A percentile compares a stretch with the other conserved stretches of the same genome.
Conservation (phyloP, 2,797 vertebrate genomes). For the Morelia viridis region DNA sequence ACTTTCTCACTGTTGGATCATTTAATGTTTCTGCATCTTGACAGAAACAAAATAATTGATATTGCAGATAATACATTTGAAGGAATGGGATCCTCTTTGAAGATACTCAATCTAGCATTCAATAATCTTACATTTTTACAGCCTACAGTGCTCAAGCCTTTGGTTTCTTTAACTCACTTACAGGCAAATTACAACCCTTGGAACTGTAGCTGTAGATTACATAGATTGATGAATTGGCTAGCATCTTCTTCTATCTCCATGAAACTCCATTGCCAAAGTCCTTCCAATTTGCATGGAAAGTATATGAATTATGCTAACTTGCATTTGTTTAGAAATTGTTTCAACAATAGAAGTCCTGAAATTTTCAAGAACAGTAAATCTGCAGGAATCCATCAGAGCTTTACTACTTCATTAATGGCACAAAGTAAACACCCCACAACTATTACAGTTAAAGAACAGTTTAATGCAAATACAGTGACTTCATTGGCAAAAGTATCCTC, state of each 20-base stretch:
- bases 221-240: constrained; percentile 70
- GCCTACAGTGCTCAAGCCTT: constrained; percentile 71
- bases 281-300: constrained; percentile 65
- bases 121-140: constrained; percentile 78
- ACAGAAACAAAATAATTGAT: constrained; percentile 70
- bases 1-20: constrained; percentile 68
- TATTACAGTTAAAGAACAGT: neutral
- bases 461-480: constrained; percentile 37
- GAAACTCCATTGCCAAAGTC: constrained; percentile 71
- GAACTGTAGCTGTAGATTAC: constrained; percentile 75
- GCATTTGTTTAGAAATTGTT: constrained; percentile 65
- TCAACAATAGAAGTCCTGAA: constrained; percentile 41
- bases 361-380: constrained; percentile 41
- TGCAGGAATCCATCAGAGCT: constrained; percentile 3
- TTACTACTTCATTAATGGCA: constrained; percentile 62
- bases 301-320: constrained; percentile 62
- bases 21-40: constrained; percentile 71
- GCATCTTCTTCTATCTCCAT: constrained; percentile 66
- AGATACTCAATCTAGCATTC: constrained; percentile 76
- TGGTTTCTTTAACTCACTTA: constrained; percentile 74
- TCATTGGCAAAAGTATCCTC: constrained; percentile 52
- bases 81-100: constrained; percentile 71
- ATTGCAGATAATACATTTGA: constrained; percentile 70
- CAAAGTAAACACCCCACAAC: constrained; percentile 59
- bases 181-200: constrained; percentile 75